Evolutionary conservation across 1,140 invertebrate species (phyloP), one percentile per base, ranked within the genome.

Genomic region (Pseudomyrmex concolor): DNA sequence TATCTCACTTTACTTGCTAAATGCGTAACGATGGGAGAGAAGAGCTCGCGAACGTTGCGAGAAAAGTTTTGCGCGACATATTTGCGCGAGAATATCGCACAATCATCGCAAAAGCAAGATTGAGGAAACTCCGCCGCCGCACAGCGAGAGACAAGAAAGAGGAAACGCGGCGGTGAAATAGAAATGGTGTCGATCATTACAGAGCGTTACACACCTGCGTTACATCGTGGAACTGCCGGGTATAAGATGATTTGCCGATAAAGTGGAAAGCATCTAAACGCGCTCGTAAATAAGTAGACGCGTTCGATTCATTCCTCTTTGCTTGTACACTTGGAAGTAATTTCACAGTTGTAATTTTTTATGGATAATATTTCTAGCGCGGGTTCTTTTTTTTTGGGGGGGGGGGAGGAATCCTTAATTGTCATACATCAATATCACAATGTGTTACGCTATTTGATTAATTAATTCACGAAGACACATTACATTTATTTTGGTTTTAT

Each of bases 161-260:
- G 60, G 51, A 77, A 64, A 64, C 13, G 51, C 54, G 22, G 51
- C 64, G 64, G 76, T 78, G n/a, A n/a, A 70, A 78, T 34, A 50
- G 51, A 66, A 66, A 64, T 48, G 81, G 50, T 76, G 71, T 34
- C 71, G 71, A 77, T 64, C 71, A 76, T 64, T 72, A 80, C 43
- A 43, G 45, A 9, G 76, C 34, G n/a, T n/a, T 34, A 9, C 71
- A 19, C 76, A 80, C 54, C 76, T 80, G 66, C 66, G 66, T 71
- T 59, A 55, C 73, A 48, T 76, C 73, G 59, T 45, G 55, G 45
- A 71, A 80, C 66, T 80, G 76, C 66, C 76, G 76, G 76, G 76
- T 80, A 80, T 70, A 80, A 80, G 76, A 80, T 80, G 76, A 80
- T 80, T 59, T 54, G 15, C 54, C 66, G 76, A 80, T 80, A 80